Base-by-base conservation (phyloP, 2,797 vertebrate species). In the Phylloscopus collybita region DNA sequence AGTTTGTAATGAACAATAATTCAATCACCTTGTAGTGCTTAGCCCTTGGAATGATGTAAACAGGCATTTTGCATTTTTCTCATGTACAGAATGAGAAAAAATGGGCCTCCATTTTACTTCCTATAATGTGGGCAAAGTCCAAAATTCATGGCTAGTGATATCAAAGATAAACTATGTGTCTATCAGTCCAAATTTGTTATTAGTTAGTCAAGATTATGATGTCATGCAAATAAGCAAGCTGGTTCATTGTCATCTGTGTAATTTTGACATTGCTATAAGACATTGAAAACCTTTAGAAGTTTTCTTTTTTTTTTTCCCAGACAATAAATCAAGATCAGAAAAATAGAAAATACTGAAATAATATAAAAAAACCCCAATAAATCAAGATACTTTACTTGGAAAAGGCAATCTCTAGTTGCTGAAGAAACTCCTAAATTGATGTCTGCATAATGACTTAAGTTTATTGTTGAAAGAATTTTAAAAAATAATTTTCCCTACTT, bases 241-340 rank as follows among this genome's bases (percentile, higher is more conserved):
- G 11, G 49, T 92, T 83, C 44, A 6, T 49, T 89, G 51, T 69
- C 83, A 22, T 67, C 82, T 72, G 18, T 29, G 4, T 32, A 92
- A 95, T 72, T 95, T 61, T 57, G 79, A 92, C 23, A 93, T 69
- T 79, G n/a, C 56, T 87, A 61, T 84, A 85, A 94, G 85, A 88
- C 50, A 71, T 6, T 74, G 25, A 92, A 96, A 93, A 84, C 76
- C 30, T 90, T 96, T 57, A 82, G 10, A 91, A 88, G 40, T 67
- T 30, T 29, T 81, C 11, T 82, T 80, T 95, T 83, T 72, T 75
- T 42, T 83, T 72, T 75, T 42, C 80, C 40, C 51, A 56, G 91
- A 96, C 44, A 93, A 87, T 66, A 93, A 90, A 86, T 60, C 51
- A 70, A 88, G 34, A 72, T 80, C 64, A 80, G 44, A 45, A 89